Conservation (phyloP, 2,888 invertebrate species). For the Ormia ochracea region DNA sequence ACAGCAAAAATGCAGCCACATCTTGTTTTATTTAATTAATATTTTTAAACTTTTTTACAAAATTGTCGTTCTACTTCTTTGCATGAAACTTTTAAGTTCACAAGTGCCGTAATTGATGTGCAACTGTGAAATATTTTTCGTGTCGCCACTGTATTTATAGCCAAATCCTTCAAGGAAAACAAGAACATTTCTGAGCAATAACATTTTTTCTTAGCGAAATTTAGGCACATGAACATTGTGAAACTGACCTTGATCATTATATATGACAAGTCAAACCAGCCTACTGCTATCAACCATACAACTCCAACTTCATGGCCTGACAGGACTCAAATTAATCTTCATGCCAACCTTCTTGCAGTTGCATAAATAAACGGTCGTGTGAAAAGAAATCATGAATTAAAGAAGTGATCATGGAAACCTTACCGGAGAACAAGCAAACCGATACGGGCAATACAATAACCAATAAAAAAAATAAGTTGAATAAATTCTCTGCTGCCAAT, state of each 20-base stretch:
- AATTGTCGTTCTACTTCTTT: too few species aligned
- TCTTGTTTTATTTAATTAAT: slow-evolving; percentile 12
- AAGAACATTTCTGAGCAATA: background rate
- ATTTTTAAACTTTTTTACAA: background rate
- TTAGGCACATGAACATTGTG: background rate
- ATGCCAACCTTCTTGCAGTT: background rate
- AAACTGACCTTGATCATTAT: slow-evolving; percentile 43
- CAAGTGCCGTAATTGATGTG: slow-evolving; percentile 51
- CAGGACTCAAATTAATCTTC: slow-evolving; percentile 6
- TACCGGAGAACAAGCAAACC: background rate
- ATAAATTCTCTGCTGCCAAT: background rate
- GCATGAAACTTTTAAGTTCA: slow-evolving; percentile 69
- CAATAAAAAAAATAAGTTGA: background rate
- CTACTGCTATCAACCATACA: background rate
- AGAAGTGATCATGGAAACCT: background rate
- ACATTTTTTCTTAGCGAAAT: slow-evolving; percentile 2
- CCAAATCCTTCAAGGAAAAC: background rate
- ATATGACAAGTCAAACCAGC: background rate
- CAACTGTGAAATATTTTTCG: slow-evolving; percentile 65
- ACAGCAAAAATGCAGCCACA: slow-evolving; percentile 67
- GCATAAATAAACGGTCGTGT: background rate
- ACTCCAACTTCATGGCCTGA: background rate
- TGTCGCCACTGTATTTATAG: slow-evolving; percentile 63
- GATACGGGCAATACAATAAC: background rate
- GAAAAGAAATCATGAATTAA: background rate